Conservation (phyloP, 2,888 invertebrate species). For the Tolmerus cingulatus region DNA sequence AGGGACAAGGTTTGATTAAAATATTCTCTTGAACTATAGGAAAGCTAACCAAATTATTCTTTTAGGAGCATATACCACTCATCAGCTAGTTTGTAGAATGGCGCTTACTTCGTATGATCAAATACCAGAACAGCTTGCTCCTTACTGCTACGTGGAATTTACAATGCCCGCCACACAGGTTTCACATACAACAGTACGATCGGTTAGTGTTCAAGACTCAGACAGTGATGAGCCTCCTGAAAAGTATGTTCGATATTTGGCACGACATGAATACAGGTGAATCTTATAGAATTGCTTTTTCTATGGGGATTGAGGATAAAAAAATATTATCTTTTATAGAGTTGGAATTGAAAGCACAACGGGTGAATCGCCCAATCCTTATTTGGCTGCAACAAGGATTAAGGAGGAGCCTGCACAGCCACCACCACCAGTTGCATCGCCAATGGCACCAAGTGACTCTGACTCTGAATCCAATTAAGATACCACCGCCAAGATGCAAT, state of each 20-base stretch:
- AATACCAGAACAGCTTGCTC: slow-evolving; percentile 91
- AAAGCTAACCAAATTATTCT: background rate
- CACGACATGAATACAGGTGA: slow-evolving; percentile 93
- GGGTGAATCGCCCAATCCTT: slow-evolving; percentile 74
- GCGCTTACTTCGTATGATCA: slow-evolving; percentile 97
- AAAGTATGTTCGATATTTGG: slow-evolving; percentile 96
- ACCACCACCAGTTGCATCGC: slow-evolving; percentile 62
- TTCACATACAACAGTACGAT: slow-evolving; percentile 94
- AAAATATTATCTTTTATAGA: slow-evolving; percentile 61
- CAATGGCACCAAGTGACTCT: slow-evolving; percentile 65
- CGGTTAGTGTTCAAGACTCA: slow-evolving; percentile 87
- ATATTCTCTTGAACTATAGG: background rate
- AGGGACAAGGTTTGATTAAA: slow-evolving; percentile 85
- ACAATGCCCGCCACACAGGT: slow-evolving; percentile 98
- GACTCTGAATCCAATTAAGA: slow-evolving; percentile 68
- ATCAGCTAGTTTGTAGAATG: slow-evolving; percentile 93
- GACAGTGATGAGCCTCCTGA: slow-evolving; percentile 92
- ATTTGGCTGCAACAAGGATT: slow-evolving; percentile 70
- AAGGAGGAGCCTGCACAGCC: slow-evolving; percentile 60
- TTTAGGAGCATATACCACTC: slow-evolving; percentile 95
- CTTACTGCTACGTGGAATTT: slow-evolving; percentile 91
- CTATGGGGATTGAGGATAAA: background rate
- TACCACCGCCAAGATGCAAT: background rate
- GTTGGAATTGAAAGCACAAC: slow-evolving; percentile 91
- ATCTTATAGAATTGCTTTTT: background rate